Evolutionary conservation across 2,888 invertebrate genomes (phyloP).

Genomic region (Microplitis manilae): DNA sequence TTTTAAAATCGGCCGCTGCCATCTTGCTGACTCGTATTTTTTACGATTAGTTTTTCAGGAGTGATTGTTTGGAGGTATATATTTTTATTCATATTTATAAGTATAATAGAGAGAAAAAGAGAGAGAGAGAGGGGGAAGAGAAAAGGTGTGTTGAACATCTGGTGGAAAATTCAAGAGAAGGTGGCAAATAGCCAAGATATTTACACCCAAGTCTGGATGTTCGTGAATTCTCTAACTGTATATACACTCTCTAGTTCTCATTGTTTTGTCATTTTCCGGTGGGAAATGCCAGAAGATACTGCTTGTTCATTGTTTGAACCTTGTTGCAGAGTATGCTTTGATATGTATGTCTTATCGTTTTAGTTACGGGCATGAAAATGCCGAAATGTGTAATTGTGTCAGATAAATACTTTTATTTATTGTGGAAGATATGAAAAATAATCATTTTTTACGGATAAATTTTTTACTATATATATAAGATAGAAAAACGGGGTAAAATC

Average conservation of each 20-base stretch:
- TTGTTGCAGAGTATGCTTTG: not conserved
- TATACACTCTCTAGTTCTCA: not conserved
- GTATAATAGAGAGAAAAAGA: constrained; percentile 14
- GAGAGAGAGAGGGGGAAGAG: not conserved
- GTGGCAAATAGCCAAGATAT: not conserved
- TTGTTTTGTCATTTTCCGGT: not conserved
- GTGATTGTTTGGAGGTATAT: too few relatives aligned
- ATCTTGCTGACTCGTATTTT: constrained; percentile 74
- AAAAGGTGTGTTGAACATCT: not conserved
- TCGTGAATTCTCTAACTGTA: not conserved
- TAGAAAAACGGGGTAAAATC: too few relatives aligned
- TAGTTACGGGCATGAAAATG: too few relatives aligned
- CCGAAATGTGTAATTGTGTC: too few relatives aligned
- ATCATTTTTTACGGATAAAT: too few relatives aligned
- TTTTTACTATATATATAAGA: too few relatives aligned
- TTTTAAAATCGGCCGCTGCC: constrained; percentile 71
- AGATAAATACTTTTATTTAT: too few relatives aligned
- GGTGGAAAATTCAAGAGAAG: not conserved
- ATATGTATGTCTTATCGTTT: not conserved
- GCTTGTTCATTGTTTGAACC: not conserved
- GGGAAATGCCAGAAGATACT: not conserved
- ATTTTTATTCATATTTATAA: too few relatives aligned
- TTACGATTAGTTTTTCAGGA: too few relatives aligned
- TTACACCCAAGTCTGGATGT: not conserved
- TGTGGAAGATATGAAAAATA: too few relatives aligned